Percentiles rank a stretch among this genome's conserved stretches.
These are phyloP conservation scores for Cricetomys ansorgei DNA, from an alignment of 2,113 vertebrate genomes.

Conservation along the genomic window DNA sequence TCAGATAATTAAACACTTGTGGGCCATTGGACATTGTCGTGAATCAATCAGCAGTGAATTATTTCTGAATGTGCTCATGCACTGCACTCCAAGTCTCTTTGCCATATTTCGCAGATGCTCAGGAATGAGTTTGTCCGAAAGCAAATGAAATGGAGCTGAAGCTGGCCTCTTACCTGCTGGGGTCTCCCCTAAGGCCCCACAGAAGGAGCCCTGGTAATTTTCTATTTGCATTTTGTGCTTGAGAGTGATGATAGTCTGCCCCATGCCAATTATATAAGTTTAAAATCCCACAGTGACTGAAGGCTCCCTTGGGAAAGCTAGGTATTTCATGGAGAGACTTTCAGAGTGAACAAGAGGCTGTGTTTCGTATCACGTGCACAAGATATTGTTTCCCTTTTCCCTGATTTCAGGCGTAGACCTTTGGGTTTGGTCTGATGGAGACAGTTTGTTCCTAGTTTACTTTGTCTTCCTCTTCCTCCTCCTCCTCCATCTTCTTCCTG, in stretches of 20 bases:
- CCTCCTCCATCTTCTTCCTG: not conserved
- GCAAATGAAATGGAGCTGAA: not conserved
- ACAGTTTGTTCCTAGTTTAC: not conserved
- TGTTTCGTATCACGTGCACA: not conserved
- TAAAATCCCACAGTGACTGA: not conserved
- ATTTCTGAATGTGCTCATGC: constrained; percentile 57
- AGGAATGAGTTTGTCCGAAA: not conserved
- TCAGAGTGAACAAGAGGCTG: not conserved
- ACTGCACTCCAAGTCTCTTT: constrained; percentile 7
- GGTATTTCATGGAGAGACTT: not conserved
- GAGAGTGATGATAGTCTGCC: not conserved
- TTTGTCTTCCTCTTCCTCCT: not conserved
- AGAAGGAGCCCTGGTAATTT: not conserved
- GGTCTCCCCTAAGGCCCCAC: not conserved
- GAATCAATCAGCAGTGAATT: constrained; percentile 68
- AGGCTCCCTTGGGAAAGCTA: not conserved
- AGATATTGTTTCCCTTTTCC: not conserved
- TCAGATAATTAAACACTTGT: constrained; percentile 67
- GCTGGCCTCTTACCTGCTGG: not conserved
- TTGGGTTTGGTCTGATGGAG: not conserved
- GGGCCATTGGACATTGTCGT: constrained; percentile 68
- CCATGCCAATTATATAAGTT: not conserved
- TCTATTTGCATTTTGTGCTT: not conserved
- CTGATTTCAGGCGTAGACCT: not conserved
- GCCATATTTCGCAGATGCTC: not conserved